Conservation (phyloP, 2,113 vertebrate species). For the Oceanites oceanicus region DNA sequence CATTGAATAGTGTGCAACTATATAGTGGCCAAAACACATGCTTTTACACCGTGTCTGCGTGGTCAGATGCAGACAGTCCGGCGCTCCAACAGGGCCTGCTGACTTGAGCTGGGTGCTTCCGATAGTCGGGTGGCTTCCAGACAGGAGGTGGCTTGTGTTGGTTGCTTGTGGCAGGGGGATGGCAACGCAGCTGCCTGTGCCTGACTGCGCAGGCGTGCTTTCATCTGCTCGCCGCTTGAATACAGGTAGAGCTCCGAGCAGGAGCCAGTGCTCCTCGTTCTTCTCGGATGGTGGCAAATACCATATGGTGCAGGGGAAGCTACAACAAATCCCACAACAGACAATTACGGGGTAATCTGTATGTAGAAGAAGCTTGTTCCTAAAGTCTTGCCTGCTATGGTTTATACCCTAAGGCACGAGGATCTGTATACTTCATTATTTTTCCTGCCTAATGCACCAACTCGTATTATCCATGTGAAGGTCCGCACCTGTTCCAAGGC, state of each 20-base stretch:
- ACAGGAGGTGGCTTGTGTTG: neutral
- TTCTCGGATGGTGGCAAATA: neutral
- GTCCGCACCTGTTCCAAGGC: neutral
- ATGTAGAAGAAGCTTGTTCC: neutral
- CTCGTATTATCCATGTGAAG: neutral
- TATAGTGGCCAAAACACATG: neutral
- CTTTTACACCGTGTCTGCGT: rapidly evolving
- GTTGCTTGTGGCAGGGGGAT: neutral
- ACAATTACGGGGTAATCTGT: neutral
- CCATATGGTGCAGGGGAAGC: neutral
- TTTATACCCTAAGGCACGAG: neutral
- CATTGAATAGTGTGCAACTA: rapidly evolving
- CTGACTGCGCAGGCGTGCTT: rapidly evolving
- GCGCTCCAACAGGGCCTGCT: neutral
- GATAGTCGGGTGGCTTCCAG: neutral
- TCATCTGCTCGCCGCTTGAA: rapidly evolving
- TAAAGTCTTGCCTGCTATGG: neutral
- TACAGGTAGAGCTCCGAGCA: neutral
- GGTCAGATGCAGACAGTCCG: neutral
- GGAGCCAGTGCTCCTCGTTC: neutral
- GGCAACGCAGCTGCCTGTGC: neutral
- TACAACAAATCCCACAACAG: neutral
- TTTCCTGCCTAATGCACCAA: neutral
- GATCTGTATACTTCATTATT: neutral
- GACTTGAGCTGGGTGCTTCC: neutral